Evolutionary conservation across 1,140 invertebrate genomes (phyloP), one percentile per base, ranked within the genome.

Genomic region (Temnothorax nylanderi): DNA sequence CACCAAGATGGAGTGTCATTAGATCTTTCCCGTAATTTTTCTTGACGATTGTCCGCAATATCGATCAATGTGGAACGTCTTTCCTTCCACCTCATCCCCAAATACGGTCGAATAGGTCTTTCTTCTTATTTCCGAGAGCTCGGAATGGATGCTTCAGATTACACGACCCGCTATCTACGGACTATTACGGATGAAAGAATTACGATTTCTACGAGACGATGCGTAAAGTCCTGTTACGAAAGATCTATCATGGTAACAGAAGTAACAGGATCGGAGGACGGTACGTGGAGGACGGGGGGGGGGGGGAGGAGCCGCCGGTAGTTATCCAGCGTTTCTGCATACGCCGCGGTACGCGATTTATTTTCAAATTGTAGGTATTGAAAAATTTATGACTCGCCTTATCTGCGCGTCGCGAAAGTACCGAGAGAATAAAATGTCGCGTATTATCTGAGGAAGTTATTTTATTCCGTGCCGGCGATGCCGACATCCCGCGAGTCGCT

Each of bases 361-460:
- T 92, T 89, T 89, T 86, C 69, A 89, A 87, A 81, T 82, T 92
- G 91, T 92, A 93, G 92, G 93, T 94, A 94, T 94, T 94, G 87
- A 91, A 93, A 93, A 94, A 94, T 94, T 94, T 94, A 93, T 92
- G 91, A 90, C 81, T 54, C 65, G 60, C 64, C 51, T 81, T 84
- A 84, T 84, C 80, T 32, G 41, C 26, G 41, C 69, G n/a, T 18
- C 69, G 21, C 26, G 54, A 84, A 90, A 76, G 81, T 91, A 88
- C 72, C 76, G 88, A 76, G 88, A 88, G 89, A 90, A 93, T 91
- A 91, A 89, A 91, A 91, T 87, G 90, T 87, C 81, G 80, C 88
- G 86, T 88, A 81, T 87, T 84, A 85, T 91, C 80, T 75, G 58
- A 77, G 54, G 78, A 84, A 54, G 67, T 88, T 85, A 88, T 92